A percentile compares a stretch with the other conserved stretches of the same genome.
phyloP scores from a whole-genome alignment of 2,113 vertebrate species.

The Sialia sialis region DNA sequence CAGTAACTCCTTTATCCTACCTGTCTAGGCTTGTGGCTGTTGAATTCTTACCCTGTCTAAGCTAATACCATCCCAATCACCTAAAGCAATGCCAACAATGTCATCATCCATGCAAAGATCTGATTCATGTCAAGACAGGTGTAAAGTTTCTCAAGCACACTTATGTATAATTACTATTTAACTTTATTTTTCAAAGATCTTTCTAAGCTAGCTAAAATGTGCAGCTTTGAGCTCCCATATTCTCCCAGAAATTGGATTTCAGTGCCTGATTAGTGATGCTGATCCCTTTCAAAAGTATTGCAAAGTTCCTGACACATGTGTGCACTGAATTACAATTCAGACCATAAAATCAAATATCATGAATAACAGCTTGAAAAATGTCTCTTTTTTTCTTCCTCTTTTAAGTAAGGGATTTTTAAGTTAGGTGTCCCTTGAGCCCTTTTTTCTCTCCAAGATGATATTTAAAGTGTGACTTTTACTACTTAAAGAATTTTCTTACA shows the following conservation, averaged over 20 bases:
- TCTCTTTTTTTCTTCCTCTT: neutral
- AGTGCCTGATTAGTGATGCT: constrained; percentile 21
- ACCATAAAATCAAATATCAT: neutral
- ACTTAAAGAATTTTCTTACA: neutral
- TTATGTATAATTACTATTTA: constrained; percentile 48
- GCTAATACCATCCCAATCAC: constrained; percentile 31
- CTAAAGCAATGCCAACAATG: constrained; percentile 53
- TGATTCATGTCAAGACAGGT: constrained; percentile 58
- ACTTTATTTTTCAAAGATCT: constrained; percentile 50
- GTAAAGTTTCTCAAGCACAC: constrained; percentile 48
- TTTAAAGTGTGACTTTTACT: neutral
- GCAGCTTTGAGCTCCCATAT: neutral
- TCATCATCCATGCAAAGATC: constrained; percentile 40
- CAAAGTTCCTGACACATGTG: neutral
- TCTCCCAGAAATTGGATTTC: constrained; percentile 32
- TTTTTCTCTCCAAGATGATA: neutral
- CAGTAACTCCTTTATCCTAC: constrained; percentile 55
- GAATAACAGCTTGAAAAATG: neutral
- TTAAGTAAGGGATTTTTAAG: neutral
- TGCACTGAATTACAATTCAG: neutral
- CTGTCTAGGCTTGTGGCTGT: constrained; percentile 48
- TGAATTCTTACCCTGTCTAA: constrained; percentile 29
- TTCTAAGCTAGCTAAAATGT: neutral
- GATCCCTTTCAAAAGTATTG: constrained; percentile 4
- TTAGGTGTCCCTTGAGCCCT: neutral